Conservation (phyloP, 2,888 invertebrate species). For the Barypeithes pellucidus region DNA sequence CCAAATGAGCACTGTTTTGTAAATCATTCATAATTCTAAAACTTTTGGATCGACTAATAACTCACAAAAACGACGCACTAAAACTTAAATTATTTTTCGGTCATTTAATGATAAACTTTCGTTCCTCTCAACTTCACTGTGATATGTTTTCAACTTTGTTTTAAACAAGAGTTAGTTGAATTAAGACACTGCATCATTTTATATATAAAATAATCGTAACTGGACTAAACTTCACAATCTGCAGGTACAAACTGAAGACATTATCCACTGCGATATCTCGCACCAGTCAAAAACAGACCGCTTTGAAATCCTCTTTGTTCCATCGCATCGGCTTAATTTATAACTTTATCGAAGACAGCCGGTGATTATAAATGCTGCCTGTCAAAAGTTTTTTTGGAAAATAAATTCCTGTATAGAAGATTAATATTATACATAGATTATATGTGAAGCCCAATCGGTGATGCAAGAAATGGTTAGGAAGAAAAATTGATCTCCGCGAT, state of each 20-base stretch:
- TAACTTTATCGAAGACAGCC: conserved; percentile 35
- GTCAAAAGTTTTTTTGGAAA: conserved; percentile 33
- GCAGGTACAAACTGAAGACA: conserved; percentile 4
- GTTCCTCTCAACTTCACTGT: no score
- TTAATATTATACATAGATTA: conserved; percentile 27
- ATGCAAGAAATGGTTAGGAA: neutral
- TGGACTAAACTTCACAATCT: neutral
- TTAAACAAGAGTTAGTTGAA: no score
- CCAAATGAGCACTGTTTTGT: no score
- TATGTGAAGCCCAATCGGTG: conserved; percentile 6
- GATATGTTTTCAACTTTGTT: no score
- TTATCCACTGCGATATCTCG: conserved; percentile 34
- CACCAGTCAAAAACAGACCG: conserved; percentile 35
- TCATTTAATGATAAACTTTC: no score
- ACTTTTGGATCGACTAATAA: no score
- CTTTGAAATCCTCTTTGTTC: conserved; percentile 7
- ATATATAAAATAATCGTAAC: no score
- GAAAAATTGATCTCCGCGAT: conserved; percentile 1
- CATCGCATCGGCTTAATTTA: conserved; percentile 40
- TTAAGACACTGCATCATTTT: no score
- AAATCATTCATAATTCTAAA: no score
- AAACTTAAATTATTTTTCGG: no score
- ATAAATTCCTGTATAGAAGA: conserved; percentile 16
- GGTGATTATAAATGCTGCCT: conserved; percentile 35
- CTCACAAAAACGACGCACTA: no score